Base-by-base conservation (phyloP, 2,797 vertebrate species). In the Parambassis ranga region DNA sequence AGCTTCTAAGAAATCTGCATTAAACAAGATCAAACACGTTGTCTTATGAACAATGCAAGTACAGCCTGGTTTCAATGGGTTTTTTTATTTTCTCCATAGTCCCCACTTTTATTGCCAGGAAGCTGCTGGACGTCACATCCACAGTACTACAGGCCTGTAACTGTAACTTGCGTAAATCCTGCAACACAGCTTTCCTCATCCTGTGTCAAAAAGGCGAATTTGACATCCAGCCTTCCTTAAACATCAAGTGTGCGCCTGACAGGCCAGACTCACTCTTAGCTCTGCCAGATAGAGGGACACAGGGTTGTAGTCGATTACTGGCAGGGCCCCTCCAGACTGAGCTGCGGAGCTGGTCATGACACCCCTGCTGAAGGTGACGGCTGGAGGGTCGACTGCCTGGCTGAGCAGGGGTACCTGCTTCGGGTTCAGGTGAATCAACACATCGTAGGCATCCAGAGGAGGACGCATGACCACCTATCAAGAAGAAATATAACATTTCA, bases 221-320 rank as follows among this genome's bases (percentile, higher is more conserved):
- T 7, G 63, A 5, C 18, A 9, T n/a, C 48, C 26, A 43, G n/a
- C 35, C 26, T 51, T 28, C 13, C 15, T 19, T 65, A 7, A 42
- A 59, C 10, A 20, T 9, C 3, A 15, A 26, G 10, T 22, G 10
- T 0, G 24, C 14, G 30, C 10, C 35, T 2, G 6, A 53, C 13
- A 49, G 10, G n/a, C 18, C 20, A 9, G 10, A 68, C 94, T 90
- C 82, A 99, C 97, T 58, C 92, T 91, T 64, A 99, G 93, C 77
- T 98, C 94, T 11, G 65, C 73, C 15, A 99, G 88, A 75, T 95
- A 99, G 31, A 90, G 82, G 65, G 90, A 85, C n/a, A 94, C 95
- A 0, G 97, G 98, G 82, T 98, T 94, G 28, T 93, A 98, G 85
- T 94, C 94, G 16, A 98, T 87, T 37, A 99, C 95, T 0, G 97